Evolutionary conservation across 2,888 invertebrate genomes (phyloP), one percentile per base, ranked within the genome.

Genomic region (Eretmocerus hayati): DNA sequence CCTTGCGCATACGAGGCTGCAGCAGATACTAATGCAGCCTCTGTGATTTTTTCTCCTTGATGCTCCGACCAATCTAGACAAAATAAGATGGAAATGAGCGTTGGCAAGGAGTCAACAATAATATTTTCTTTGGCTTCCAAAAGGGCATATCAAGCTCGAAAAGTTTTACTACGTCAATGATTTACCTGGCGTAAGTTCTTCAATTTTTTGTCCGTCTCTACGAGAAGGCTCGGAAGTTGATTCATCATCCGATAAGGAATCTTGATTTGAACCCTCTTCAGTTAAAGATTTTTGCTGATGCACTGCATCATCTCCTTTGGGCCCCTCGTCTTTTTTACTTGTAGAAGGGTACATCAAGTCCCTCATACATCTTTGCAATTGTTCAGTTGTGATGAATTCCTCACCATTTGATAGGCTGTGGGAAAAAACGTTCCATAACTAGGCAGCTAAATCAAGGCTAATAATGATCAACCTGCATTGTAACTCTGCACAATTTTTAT

Each of bases 351-450:
- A 59, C 3, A 58, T 55, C 20, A 65, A 81, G 59, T 84, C 80
- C 8, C 84, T 75, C 72, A 89, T 87, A 55, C 83, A 82, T 42
- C 80, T 78, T 69, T 85, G 87, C 13, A 91, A 69, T 62, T 90
- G 90, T 15, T 84, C 83, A 13, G 87, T 87, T 23, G 90, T 90
- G 52, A 91, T 90, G 61, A 85, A 90, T 61, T 90, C 88, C 62
- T 88, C 86, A 21, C 86, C 89, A 72, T 90, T 89, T 2, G 89
- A 87, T 39, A 91, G 72, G 65, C 90, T 89, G 57, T 21, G 56
- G 58, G 50, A 51, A 31, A n/a, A 33, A 1, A 33, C 9, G 5
- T 30, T 11, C 30, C 11, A 9, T 11, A 13, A 33, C 15, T 15
- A 15, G 2, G 1, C n/a, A 3, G 18, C 11, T 26, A 26, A 11